Conservation (phyloP, 2,113 vertebrate species). For the Oreocharis arfaki region DNA sequence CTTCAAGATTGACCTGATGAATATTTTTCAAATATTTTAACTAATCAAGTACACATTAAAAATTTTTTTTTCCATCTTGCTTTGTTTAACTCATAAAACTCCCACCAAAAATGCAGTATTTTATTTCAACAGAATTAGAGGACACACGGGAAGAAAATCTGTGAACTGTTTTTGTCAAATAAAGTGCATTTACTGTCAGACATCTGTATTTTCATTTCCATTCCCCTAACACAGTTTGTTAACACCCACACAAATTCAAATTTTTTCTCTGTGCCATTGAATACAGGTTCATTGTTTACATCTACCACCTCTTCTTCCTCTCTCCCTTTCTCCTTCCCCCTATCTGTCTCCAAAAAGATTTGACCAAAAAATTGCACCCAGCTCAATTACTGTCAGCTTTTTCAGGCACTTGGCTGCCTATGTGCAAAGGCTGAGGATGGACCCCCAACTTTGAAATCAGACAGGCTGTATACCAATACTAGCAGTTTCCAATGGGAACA, state of each 20-base stretch:
- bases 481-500: background rate
- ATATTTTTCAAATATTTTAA: background rate
- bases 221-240: background rate
- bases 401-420: background rate
- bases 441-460: background rate
- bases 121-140: background rate
- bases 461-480: background rate
- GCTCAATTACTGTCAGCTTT: background rate
- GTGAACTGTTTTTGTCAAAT: background rate
- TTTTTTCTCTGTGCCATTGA: background rate
- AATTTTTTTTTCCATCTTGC: background rate
- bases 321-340: background rate
- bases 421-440: background rate
- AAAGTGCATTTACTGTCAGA: background rate
- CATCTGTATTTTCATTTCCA: background rate
- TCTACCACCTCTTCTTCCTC: background rate
- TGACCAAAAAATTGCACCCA: background rate
- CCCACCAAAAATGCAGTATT: background rate
- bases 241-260: background rate
- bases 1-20: background rate
- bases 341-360: background rate
- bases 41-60: background rate
- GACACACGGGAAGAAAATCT: background rate
- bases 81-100: background rate
- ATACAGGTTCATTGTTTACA: background rate